Evolutionary conservation across 2,797 vertebrate species (phyloP).

Genomic region (Diplodus sargus): DNA sequence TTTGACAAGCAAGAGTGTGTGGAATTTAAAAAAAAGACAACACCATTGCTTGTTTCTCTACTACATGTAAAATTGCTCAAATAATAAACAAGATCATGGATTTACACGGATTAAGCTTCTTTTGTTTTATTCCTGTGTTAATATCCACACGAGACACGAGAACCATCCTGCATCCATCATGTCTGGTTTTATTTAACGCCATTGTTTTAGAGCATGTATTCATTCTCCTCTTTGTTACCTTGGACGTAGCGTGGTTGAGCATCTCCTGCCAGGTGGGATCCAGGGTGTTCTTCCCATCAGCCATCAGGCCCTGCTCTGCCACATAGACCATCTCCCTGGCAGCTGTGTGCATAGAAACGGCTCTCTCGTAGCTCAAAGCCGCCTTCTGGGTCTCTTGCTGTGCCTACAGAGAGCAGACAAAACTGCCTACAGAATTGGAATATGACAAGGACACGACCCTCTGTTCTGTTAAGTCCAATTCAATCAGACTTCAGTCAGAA

Average conservation of each 20-base stretch:
- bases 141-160: neutral
- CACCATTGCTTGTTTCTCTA: neutral
- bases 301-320: conserved; percentile 94
- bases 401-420: conserved; percentile 82
- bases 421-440: conserved; percentile 17
- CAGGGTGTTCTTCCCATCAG: conserved; percentile 91
- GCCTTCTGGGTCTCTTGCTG: conserved; percentile 97
- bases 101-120: neutral
- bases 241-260: conserved; percentile 95
- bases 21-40: neutral
- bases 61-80: neutral
- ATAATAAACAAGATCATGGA: conserved; percentile 2
- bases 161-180: neutral
- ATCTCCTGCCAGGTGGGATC: conserved; percentile 98
- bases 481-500: neutral
- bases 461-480: neutral
- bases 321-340: conserved; percentile 97
- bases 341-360: conserved; percentile 94
- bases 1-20: neutral
- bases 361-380: conserved; percentile 92
- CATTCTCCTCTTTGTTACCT: conserved; percentile 77
- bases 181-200: neutral
- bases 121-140: neutral
- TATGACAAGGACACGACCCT: conserved; percentile 8
- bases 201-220: neutral